These are phyloP conservation scores for Anthonomus grandis DNA, from an alignment of 1,140 invertebrate genomes.

Conservation along the genomic window DNA sequence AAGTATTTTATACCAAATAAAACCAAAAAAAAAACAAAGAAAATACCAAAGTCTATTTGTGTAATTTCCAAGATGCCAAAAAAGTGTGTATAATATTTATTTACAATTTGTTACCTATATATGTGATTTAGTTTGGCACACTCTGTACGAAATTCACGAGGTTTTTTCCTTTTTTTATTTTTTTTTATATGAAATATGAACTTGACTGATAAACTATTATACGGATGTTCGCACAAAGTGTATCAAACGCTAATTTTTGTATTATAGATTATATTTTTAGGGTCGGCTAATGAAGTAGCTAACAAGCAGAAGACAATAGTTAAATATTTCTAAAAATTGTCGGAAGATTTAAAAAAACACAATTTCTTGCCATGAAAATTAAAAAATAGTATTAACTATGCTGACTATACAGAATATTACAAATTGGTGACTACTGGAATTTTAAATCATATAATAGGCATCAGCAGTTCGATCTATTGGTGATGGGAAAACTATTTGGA, in stretches of 20 bases:
- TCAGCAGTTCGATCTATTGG: too few species aligned
- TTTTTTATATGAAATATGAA: conserved; percentile 34
- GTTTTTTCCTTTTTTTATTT: conserved; percentile 13
- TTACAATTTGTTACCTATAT: conserved; percentile 55
- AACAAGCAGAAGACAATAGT: conserved; percentile 5
- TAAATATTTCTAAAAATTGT: conserved; percentile 15
- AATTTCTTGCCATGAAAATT: too few species aligned
- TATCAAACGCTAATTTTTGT: conserved; percentile 31
- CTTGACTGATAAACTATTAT: conserved; percentile 36
- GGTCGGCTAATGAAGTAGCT: conserved; percentile 11
- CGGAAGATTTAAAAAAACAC: not conserved
- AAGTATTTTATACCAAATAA: conserved; percentile 50
- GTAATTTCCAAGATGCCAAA: conserved; percentile 63
- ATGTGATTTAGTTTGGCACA: conserved; percentile 47
- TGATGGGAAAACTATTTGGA: too few species aligned
- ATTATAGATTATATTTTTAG: conserved; percentile 24
- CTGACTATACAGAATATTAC: too few species aligned
- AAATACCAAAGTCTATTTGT: conserved; percentile 62
- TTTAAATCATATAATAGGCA: too few species aligned
- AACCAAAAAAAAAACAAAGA: too few species aligned
- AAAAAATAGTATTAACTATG: too few species aligned
- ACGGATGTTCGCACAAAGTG: conserved; percentile 28
- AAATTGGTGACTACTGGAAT: too few species aligned
- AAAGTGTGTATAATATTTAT: conserved; percentile 55
- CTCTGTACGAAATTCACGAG: conserved; percentile 32